phyloP scores from a whole-genome alignment of 2,888 invertebrate genomes.

The Eurois occulta region DNA sequence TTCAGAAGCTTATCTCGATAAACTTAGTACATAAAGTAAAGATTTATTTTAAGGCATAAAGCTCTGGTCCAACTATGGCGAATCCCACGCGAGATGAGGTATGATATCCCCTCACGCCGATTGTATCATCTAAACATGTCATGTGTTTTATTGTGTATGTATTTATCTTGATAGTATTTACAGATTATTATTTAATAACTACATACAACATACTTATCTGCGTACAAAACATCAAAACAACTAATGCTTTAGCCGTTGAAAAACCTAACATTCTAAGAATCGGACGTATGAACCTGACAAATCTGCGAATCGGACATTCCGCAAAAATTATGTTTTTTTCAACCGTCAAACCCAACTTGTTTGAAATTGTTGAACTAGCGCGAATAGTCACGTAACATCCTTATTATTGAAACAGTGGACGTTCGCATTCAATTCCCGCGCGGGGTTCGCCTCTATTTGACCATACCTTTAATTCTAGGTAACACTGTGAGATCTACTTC shows the following conservation, averaged over 20 bases:
- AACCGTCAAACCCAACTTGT: background rate
- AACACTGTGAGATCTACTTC: background rate
- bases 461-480: background rate
- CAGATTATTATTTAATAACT: too few relatives aligned
- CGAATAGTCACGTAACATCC: background rate
- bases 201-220: background rate
- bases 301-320: background rate
- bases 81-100: background rate
- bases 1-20: slow-evolving; percentile 12
- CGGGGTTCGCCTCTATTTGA: background rate
- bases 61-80: background rate
- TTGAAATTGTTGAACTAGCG: background rate
- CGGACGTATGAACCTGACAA: background rate
- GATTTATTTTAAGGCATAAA: slow-evolving; percentile 16
- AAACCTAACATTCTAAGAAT: background rate
- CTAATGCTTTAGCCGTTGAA: background rate
- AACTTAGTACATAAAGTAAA: background rate
- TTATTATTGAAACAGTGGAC: background rate
- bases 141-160: background rate
- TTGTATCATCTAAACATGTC: background rate
- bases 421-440: background rate
- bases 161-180: background rate
- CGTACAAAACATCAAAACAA: background rate
- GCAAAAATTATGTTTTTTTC: background rate
- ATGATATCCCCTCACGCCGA: background rate